Evolutionary conservation across 2,888 invertebrate species (phyloP).

Genomic region (Boloria euphrosyne): DNA sequence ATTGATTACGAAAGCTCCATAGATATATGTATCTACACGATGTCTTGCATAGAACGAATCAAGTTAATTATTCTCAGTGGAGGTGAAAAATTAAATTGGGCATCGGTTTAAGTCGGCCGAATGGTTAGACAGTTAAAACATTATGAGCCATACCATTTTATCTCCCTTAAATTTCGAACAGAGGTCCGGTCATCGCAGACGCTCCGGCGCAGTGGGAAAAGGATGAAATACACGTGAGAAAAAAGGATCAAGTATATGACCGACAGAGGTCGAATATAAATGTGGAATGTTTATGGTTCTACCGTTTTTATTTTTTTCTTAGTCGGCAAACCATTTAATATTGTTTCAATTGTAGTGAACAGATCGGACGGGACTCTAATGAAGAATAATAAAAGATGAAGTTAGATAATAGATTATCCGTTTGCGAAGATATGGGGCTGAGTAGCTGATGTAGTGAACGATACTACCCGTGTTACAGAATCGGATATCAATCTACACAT

Average conservation of each 20-base stretch:
- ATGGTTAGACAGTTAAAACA: constrained; percentile 77
- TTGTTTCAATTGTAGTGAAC: constrained; percentile 82
- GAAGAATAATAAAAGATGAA: constrained; percentile 70
- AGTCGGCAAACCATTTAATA: constrained; percentile 78
- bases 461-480: constrained; percentile 66
- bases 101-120: constrained; percentile 59
- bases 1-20: constrained; percentile 61
- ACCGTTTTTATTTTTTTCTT: constrained; percentile 80
- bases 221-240: constrained; percentile 51
- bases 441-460: constrained; percentile 43
- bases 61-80: constrained; percentile 71
- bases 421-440: constrained; percentile 60
- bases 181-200: constrained; percentile 70
- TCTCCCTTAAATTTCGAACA: constrained; percentile 67
- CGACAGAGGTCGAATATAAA: constrained; percentile 81
- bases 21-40: constrained; percentile 51
- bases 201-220: constrained; percentile 68
- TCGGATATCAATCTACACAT: constrained; percentile 48
- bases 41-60: constrained; percentile 73
- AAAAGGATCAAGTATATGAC: constrained; percentile 58
- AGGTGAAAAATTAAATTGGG: constrained; percentile 75
- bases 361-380: constrained; percentile 74
- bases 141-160: constrained; percentile 79
- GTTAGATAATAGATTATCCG: constrained; percentile 67
- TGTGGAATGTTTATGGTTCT: constrained; percentile 82